Base-by-base conservation (phyloP, 2,113 vertebrate species). In the Ancistrus triradiatus region DNA sequence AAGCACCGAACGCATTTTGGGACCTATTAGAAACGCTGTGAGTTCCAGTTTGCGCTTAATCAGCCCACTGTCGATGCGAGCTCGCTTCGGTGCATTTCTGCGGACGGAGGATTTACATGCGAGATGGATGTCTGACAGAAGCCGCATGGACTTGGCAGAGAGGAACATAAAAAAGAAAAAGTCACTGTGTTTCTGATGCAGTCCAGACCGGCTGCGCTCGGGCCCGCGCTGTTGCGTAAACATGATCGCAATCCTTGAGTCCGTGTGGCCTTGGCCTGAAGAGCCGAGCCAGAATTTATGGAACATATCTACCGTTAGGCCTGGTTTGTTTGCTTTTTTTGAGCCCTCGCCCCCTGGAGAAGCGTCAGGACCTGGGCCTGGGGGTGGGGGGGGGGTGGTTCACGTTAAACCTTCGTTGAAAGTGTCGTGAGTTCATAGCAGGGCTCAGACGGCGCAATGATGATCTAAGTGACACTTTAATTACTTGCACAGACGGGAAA, bases 211-310 rank as follows among this genome's bases (percentile, higher is more conserved):
- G 22, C 51, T 25, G 59, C 27, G 37, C 28, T 35, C 48, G 15
- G 43, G 15, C 4, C 24, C 18, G 9, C 8, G 33, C 67, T 7
- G 56, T 72, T 53, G 27, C 66, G 56, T 65, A 70, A 69, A 73
- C 70, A 75, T 52, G 37, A 51, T 68, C 52, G 73, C 53, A 52
- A 66, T 51, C 63, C 55, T 69, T 61, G 71, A 61, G 64, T 74
- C 61, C 69, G 76, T 78, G 75, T 80, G 69, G 71, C 73, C 75
- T 67, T 68, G 71, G 71, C 51, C 59, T 15, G 38, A 47, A 66
- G 37, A 33, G 40, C 19, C 31, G 3, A 3, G 46, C 42, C 22
- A 66, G 46, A 60, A 69, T 73, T 74, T 73, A 70, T 71, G 50
- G 51, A 75, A 56, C 66, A 69, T 49, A 74, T 68, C 70, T 70